Evolutionary conservation across 2,797 vertebrate species (phyloP).

Genomic region (Naso thynnoides): DNA sequence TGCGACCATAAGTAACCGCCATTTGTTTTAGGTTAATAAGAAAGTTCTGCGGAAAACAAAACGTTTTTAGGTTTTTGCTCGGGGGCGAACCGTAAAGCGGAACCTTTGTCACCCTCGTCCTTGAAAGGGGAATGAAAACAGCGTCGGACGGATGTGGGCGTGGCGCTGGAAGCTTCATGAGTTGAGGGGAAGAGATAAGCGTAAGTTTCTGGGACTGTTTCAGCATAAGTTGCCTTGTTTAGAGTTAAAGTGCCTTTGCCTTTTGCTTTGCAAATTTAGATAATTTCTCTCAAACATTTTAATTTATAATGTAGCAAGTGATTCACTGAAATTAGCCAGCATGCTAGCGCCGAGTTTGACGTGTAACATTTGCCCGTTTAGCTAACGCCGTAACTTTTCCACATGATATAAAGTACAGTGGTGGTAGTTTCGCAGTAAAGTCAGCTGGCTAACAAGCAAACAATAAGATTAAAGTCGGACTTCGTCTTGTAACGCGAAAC

Average conservation of each 20-base stretch:
- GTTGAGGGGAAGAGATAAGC: background rate
- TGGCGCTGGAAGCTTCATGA: conserved; percentile 31
- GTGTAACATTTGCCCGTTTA: background rate
- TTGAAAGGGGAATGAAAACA: conserved; percentile 43
- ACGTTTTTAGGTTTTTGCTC: background rate
- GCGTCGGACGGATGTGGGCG: conserved; percentile 15
- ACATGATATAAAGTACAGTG: background rate
- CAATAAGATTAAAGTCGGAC: background rate
- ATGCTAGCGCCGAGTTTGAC: background rate
- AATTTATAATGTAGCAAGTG: background rate
- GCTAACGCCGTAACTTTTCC: background rate
- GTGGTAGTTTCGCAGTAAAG: no score
- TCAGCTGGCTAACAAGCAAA: background rate
- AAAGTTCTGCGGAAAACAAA: no score
- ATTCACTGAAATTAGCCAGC: fast-evolving
- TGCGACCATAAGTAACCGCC: no score
- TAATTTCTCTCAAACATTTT: background rate
- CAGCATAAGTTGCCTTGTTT: background rate
- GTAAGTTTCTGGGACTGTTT: conserved; percentile 5
- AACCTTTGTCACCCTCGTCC: background rate
- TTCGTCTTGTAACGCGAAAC: no score
- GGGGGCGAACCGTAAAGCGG: conserved; percentile 2
- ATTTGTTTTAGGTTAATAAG: no score
- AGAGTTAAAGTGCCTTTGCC: no score
- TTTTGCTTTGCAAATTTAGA: no score